Percentiles rank a stretch among this genome's conserved stretches.
Conservation (phyloP, 2,797 vertebrate genomes). For the Enoplosus armatus region DNA sequence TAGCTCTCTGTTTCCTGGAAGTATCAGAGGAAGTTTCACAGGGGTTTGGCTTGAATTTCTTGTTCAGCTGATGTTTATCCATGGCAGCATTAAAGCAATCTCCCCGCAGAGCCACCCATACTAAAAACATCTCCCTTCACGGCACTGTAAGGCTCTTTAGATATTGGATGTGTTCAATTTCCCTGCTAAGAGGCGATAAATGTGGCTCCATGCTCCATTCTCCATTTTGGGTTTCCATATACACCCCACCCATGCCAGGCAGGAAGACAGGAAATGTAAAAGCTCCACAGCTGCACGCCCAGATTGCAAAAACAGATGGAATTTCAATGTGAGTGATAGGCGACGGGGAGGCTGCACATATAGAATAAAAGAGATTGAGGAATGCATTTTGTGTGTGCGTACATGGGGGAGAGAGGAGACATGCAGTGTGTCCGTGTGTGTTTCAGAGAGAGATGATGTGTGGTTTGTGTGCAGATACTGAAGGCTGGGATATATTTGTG, state of each 20-base stretch:
- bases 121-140: conserved; percentile 10
- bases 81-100: not conserved
- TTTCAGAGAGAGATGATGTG: conserved; percentile 13
- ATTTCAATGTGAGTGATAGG: conserved; percentile 69
- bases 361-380: conserved; percentile 56
- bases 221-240: conserved; percentile 43
- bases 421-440: conserved; percentile 19
- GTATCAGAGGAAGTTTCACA: not conserved
- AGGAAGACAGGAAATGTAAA: conserved; percentile 47
- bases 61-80: conserved; percentile 6
- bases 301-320: conserved; percentile 75
- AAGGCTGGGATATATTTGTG: conserved; percentile 23
- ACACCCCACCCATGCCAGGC: not conserved
- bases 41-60: not conserved
- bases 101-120: conserved; percentile 3
- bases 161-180: conserved; percentile 15
- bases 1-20: not conserved
- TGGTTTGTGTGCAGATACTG: conserved; percentile 45
- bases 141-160: not conserved
- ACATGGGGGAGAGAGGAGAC: not conserved
- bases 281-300: conserved; percentile 59
- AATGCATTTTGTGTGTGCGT: conserved; percentile 10
- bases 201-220: conserved; percentile 21
- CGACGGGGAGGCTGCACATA: conserved; percentile 47
- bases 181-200: conserved; percentile 41